These are phyloP conservation scores for Chrysocyon brachyurus DNA, from an alignment of 2,797 vertebrate species.

Conservation along the genomic window DNA sequence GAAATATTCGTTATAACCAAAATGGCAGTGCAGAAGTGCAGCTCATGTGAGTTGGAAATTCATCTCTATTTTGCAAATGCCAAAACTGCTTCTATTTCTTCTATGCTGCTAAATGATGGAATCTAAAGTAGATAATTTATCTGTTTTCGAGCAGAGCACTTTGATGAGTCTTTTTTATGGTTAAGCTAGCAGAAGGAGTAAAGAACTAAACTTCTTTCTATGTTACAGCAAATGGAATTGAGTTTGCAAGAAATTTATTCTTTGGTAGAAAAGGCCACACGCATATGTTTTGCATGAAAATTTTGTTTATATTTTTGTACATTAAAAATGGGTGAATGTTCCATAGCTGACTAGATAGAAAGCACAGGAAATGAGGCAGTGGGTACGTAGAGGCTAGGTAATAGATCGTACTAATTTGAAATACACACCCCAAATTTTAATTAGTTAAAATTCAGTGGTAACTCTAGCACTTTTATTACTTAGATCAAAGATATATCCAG, in stretches of 20 bases:
- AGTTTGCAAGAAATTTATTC: not conserved
- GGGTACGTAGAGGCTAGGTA: not conserved
- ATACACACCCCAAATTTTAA: not conserved
- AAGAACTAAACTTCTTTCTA: not conserved
- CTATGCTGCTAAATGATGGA: not conserved
- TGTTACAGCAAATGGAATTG: not conserved
- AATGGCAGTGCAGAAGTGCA: conserved; percentile 2
- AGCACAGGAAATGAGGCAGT: not conserved
- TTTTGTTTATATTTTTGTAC: not conserved
- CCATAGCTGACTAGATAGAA: not conserved
- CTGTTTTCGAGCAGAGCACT: not conserved
- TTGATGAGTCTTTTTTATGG: not conserved
- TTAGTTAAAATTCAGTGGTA: conserved; percentile 6
- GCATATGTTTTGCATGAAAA: not conserved
- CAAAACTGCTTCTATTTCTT: not conserved
- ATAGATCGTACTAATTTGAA: not conserved
- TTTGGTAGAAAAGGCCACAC: not conserved
- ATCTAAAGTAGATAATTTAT: not conserved
- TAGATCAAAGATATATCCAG: not conserved
- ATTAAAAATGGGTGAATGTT: not conserved
- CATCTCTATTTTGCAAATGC: not conserved
- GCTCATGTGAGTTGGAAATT: not conserved
- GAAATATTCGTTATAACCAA: conserved; percentile 43
- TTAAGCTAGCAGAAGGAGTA: not conserved
- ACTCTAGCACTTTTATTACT: not conserved